phyloP scores from a whole-genome alignment of 2,888 invertebrate species.

The Lasioglossum figueresi region DNA sequence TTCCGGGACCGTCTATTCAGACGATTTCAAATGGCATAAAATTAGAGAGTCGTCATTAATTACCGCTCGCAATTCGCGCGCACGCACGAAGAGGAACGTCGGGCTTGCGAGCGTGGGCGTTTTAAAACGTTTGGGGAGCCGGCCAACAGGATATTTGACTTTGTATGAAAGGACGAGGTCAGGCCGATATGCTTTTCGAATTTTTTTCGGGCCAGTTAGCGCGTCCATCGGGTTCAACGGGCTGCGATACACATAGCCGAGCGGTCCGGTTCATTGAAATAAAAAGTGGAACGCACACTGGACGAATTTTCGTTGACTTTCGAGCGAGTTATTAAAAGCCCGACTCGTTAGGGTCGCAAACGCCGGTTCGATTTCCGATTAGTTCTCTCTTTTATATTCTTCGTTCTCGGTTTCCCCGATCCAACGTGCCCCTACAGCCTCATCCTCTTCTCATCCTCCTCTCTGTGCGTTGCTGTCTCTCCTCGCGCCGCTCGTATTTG shows the following conservation, averaged over 20 bases:
- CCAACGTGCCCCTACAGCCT: neutral
- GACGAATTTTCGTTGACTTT: constrained; percentile 34
- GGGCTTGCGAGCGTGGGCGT: neutral
- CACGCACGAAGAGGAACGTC: neutral
- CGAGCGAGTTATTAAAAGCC: constrained; percentile 47
- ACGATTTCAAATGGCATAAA: neutral
- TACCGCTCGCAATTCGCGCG: neutral
- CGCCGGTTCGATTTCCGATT: constrained; percentile 54
- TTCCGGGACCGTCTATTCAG: too few relatives aligned
- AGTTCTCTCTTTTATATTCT: constrained; percentile 35
- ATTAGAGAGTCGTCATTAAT: neutral
- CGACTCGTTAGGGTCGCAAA: constrained; percentile 43
- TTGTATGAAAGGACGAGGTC: neutral
- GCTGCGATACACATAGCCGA: neutral
- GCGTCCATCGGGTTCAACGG: neutral
- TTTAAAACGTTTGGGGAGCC: neutral
- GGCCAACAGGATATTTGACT: constrained; percentile 18
- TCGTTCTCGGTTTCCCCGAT: constrained; percentile 12
- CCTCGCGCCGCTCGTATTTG: constrained; percentile 28
- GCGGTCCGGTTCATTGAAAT: constrained; percentile 15
- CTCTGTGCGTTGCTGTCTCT: neutral
- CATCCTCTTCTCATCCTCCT: neutral
- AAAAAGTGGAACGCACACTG: constrained; percentile 15
- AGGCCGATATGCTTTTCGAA: neutral
- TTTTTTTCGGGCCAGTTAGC: constrained; percentile 7